A percentile compares a stretch with the other conserved stretches of the same genome.
Conservation (phyloP, 2,113 vertebrate species). For the Jacana jacana region DNA sequence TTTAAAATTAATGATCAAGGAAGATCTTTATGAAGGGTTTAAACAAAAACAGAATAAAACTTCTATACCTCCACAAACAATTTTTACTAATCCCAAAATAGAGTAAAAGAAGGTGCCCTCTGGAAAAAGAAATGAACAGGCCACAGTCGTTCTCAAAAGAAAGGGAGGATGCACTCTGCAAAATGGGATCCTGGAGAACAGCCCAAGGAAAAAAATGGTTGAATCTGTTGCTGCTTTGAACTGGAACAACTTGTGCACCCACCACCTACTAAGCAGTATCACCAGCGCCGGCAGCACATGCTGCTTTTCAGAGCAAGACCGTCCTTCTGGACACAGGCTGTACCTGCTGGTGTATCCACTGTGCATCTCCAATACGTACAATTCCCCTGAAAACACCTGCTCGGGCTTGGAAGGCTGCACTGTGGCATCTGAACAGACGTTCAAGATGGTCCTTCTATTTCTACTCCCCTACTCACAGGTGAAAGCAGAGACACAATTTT, state of each 20-base stretch:
- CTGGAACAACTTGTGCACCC: background rate
- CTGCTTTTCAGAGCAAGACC: background rate
- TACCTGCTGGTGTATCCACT: background rate
- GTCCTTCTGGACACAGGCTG: background rate
- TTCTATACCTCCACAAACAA: background rate
- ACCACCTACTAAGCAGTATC: background rate
- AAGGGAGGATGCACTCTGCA: background rate
- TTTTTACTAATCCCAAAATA: background rate
- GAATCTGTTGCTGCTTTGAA: background rate
- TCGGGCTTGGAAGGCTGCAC: background rate
- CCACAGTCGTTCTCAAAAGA: background rate
- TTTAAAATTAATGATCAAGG: background rate
- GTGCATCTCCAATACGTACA: background rate
- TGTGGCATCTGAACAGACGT: background rate
- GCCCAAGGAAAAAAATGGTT: background rate
- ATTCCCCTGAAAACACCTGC: background rate
- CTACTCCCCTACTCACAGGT: background rate
- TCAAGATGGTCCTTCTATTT: background rate
- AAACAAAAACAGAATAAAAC: background rate
- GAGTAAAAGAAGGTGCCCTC: background rate
- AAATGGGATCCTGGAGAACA: background rate
- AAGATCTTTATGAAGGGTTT: background rate
- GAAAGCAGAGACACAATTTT: background rate
- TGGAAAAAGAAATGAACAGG: rapidly evolving
- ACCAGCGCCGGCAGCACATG: background rate